These are phyloP conservation scores for Pseudopleuronectes americanus DNA, from an alignment of 2,797 vertebrate genomes.

Conservation along the genomic window DNA sequence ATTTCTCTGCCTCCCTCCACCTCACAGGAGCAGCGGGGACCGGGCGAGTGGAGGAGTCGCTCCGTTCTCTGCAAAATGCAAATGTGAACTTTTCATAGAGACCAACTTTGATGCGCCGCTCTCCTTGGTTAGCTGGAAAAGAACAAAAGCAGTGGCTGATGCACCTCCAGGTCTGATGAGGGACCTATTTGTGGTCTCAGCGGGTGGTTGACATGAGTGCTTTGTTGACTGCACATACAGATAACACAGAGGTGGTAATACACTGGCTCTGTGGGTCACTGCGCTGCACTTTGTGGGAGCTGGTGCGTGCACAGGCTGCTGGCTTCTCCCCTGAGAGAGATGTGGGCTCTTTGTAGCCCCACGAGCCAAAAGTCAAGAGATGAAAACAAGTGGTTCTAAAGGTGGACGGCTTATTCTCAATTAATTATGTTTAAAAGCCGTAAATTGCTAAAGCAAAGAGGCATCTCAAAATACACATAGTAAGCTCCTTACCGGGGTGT, in stretches of 20 bases:
- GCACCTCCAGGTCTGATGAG: constrained; percentile 62
- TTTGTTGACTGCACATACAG: constrained; percentile 52
- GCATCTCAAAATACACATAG: no score
- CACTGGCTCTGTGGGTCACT: constrained; percentile 36
- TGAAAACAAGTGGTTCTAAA: no score
- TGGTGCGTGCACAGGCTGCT: neutral
- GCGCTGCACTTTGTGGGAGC: constrained; percentile 13
- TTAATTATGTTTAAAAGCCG: no score
- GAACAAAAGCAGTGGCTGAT: constrained; percentile 61
- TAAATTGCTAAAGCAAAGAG: no score
- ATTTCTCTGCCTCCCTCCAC: constrained; percentile 17
- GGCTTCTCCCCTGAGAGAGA: constrained; percentile 16
- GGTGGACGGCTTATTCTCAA: no score
- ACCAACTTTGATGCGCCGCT: constrained; percentile 54
- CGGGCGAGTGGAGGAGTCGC: constrained; percentile 29
- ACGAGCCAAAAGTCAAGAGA: neutral
- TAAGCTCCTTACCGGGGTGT: no score
- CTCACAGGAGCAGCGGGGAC: constrained; percentile 22
- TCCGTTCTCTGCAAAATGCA: constrained; percentile 71
- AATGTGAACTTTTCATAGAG: constrained; percentile 82
- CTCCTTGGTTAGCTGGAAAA: constrained; percentile 53
- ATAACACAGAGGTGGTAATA: constrained; percentile 59
- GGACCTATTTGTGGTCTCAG: constrained; percentile 65
- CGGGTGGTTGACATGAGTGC: constrained; percentile 67
- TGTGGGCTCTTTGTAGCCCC: neutral